These are phyloP conservation scores for Chironomus tentans DNA, from an alignment of 2,888 invertebrate species.

Conservation along the genomic window DNA sequence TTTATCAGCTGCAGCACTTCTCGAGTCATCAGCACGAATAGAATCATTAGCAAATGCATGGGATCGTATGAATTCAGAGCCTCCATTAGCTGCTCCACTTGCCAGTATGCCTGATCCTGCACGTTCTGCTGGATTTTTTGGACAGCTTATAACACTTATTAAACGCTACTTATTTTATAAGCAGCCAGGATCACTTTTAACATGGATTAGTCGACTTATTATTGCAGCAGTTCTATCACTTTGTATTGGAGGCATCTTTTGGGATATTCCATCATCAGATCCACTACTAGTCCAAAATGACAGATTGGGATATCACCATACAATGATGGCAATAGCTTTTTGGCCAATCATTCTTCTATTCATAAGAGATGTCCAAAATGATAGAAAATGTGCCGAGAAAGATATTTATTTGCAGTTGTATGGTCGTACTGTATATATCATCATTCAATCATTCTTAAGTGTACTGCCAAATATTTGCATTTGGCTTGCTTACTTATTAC, in stretches of 20 bases:
- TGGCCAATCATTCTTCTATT: conserved; percentile 67
- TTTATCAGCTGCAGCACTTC: conserved; percentile 85
- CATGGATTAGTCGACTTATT: conserved; percentile 67
- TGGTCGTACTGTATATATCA: conserved; percentile 64
- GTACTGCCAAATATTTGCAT: conserved; percentile 68
- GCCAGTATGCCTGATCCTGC: conserved; percentile 61
- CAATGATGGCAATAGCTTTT: conserved; percentile 63
- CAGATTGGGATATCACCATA: conserved; percentile 78
- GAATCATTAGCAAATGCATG: conserved; percentile 75
- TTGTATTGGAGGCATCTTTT: conserved; percentile 76
- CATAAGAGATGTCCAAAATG: conserved; percentile 41
- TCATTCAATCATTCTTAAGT: conserved; percentile 73
- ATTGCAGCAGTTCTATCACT: conserved; percentile 75
- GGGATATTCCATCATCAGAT: conserved; percentile 75
- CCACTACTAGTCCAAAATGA: conserved; percentile 63
- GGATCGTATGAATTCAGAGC: conserved; percentile 44
- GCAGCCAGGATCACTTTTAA: conserved; percentile 74
- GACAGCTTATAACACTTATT: conserved; percentile 59
- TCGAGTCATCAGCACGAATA: conserved; percentile 88
- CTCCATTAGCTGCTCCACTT: conserved; percentile 57
- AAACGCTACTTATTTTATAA: conserved; percentile 57
- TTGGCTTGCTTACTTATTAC: conserved; percentile 76
- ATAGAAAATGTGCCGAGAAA: conserved; percentile 59
- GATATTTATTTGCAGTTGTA: conserved; percentile 76
- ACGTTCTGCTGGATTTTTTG: conserved; percentile 53